Evolutionary conservation across 2,797 vertebrate species (phyloP).

Genomic region (Varecia variegata): DNA sequence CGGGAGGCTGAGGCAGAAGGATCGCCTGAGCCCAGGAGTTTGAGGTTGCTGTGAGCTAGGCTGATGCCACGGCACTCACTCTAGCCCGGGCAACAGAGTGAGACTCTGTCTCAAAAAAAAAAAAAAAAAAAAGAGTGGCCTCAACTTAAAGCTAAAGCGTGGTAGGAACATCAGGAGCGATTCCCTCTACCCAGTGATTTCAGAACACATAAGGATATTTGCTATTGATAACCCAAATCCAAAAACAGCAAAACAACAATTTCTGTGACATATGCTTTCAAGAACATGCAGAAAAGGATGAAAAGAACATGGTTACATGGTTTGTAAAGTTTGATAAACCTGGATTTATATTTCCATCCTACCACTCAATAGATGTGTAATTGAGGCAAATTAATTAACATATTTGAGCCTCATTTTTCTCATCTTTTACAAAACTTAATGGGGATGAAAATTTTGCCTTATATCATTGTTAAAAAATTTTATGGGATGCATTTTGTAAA

Average conservation of each 20-base stretch:
- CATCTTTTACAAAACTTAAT: constrained; percentile 46
- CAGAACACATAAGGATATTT: not conserved
- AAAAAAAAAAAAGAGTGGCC: too few species aligned
- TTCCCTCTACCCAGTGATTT: not conserved
- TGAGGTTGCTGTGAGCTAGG: too few species aligned
- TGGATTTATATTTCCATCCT: not conserved
- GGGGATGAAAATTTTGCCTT: constrained; percentile 24
- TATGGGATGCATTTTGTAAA: not conserved
- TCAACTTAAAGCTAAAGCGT: not conserved
- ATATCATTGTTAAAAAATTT: constrained; percentile 33
- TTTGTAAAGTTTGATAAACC: constrained; percentile 33
- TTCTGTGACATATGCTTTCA: constrained; percentile 8
- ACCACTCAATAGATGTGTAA: not conserved
- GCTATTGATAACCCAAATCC: not conserved
- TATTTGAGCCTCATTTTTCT: constrained; percentile 35
- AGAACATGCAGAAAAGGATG: not conserved
- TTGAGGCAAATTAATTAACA: not conserved
- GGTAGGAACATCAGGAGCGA: not conserved
- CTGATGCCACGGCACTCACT: too few species aligned
- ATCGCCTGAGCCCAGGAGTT: too few species aligned
- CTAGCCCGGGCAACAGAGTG: too few species aligned
- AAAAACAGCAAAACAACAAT: not conserved
- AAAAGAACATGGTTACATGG: not conserved
- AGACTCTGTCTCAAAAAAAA: too few species aligned
- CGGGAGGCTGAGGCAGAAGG: too few species aligned